Conservation (phyloP, 2,797 vertebrate genomes). For the Labeo calbasu region DNA sequence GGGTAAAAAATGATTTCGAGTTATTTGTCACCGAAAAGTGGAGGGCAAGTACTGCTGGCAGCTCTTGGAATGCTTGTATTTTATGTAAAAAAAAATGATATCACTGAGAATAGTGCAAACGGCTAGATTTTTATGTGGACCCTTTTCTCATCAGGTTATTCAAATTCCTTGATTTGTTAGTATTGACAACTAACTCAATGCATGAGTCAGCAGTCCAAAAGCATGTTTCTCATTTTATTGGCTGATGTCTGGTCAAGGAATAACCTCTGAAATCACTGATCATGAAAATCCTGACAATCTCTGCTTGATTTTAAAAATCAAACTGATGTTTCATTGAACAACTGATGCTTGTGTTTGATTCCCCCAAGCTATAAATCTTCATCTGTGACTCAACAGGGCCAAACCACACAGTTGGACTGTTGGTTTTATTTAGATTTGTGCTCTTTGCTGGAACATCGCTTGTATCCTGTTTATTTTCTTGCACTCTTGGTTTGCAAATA, state of each 20-base stretch:
- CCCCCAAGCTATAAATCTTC: background rate
- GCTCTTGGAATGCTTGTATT: conserved; percentile 51
- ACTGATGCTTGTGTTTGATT: conserved; percentile 30
- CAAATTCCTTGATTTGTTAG: conserved; percentile 28
- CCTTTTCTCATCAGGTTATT: conserved; percentile 27
- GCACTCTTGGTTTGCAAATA: conserved; percentile 36
- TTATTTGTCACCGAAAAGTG: conserved; percentile 24
- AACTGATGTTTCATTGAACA: conserved; percentile 34
- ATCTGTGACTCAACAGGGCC: conserved; percentile 10
- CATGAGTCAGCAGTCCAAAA: conserved; percentile 23
- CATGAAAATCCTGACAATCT: background rate
- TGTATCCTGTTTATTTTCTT: conserved; percentile 18
- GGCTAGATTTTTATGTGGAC: conserved; percentile 22
- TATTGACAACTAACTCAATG: conserved; percentile 29
- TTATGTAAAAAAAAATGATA: conserved; percentile 50
- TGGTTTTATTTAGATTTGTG: background rate
- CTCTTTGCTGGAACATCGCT: conserved; percentile 18
- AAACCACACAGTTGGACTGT: conserved; percentile 2
- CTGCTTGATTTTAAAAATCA: conserved; percentile 31
- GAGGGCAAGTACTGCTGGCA: conserved; percentile 55
- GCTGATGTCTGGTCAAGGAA: background rate
- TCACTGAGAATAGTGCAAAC: conserved; percentile 22
- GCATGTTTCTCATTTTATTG: background rate
- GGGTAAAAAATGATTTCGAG: conserved; percentile 39
- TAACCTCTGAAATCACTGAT: background rate